Evolutionary conservation across 2,113 vertebrate genomes (phyloP).

Genomic region (Salvelinus sp.): DNA sequence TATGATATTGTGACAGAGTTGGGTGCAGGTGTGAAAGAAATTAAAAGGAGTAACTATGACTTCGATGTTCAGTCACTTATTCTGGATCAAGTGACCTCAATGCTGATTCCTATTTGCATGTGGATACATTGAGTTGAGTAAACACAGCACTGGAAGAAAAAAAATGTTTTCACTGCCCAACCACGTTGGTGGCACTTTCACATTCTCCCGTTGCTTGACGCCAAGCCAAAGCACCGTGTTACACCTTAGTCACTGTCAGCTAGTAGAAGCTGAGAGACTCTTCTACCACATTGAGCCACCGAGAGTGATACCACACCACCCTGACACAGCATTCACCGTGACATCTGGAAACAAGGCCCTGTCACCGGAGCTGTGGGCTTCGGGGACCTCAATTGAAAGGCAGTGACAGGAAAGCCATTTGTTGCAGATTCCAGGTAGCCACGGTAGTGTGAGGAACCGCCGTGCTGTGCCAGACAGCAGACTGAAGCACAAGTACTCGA

Average conservation of each 20-base stretch:
- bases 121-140: no score
- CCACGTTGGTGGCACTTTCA: not conserved
- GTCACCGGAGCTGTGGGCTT: slow-evolving; percentile 36
- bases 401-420: slow-evolving; percentile 46
- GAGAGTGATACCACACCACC: slow-evolving; percentile 28
- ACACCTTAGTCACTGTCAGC: not conserved
- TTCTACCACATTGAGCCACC: not conserved
- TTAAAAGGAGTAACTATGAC: no score
- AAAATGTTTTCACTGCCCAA: not conserved
- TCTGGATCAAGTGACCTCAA: no score
- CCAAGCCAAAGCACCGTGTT: not conserved
- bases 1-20: no score
- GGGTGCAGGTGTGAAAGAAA: no score
- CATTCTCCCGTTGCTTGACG: not conserved
- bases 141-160: no score
- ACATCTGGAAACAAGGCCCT: slow-evolving; percentile 39
- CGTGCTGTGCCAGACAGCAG: slow-evolving; percentile 34
- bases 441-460: slow-evolving; percentile 5
- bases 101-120: no score
- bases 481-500: slow-evolving; percentile 46
- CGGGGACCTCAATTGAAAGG: slow-evolving; percentile 34
- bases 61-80: no score
- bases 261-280: not conserved
- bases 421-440: slow-evolving; percentile 26
- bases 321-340: slow-evolving; percentile 9